Evolutionary conservation across 2,113 vertebrate genomes (phyloP), one percentile per base, ranked within the genome.

Genomic region (Eolophus roseicapilla): DNA sequence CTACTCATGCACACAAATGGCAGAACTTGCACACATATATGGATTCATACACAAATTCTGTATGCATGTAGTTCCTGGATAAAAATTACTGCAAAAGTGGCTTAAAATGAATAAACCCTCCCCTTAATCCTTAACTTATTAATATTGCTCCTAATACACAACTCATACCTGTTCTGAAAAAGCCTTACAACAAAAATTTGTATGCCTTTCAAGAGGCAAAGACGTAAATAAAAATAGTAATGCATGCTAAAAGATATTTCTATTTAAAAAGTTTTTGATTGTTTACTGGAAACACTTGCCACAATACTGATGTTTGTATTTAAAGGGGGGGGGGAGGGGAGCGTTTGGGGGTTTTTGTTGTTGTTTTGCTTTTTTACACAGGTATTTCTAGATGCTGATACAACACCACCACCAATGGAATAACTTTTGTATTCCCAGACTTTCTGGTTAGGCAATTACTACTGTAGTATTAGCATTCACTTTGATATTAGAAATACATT

Each of bases 101-200:
- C n/a, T 53, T 88, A 93, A 97, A 73, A 92, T 80, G 8, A 52
- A 92, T 92, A 89, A 85, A 23, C 12, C 17, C 39, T 93, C 71
- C 62, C 31, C 70, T 43, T 33, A 88, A 81, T 71, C 41, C 37
- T 74, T 50, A 65, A 80, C 13, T 67, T 85, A 95, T 80, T 92
- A 90, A 70, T 46, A 86, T 18, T 65, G 91, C 82, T 96, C 88
- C 77, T 83, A 93, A 75, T 64, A 94, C 74, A 88, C 52, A 97
- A 94, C 37, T 88, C 46, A 33, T 6, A 94, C 21, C 55, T 86
- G 81, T 92, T 88, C 60, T 92, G 82, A 87, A 97, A 96, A 83
- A 96, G 39, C 8, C 59, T 86, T 78, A 92, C 21, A 71, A 85
- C 50, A 95, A 81, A 84, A 76, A 76, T 78, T 57, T 9, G 16